phyloP scores from a whole-genome alignment of 2,113 vertebrate species.

The Smithornis capensis region DNA sequence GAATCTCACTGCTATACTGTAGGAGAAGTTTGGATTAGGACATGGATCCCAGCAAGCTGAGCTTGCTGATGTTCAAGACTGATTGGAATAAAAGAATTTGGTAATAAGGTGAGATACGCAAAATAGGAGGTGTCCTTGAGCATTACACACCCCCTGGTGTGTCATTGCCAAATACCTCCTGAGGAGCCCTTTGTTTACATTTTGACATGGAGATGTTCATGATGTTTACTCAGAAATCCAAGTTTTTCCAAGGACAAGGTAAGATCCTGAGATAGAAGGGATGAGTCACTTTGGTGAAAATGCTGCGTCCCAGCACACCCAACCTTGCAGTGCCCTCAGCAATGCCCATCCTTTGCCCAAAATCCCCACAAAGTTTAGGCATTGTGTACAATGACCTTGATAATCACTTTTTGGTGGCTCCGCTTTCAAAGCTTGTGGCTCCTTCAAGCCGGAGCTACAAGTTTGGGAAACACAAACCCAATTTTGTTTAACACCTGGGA shows the following conservation, averaged over 20 bases:
- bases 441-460: background rate
- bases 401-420: background rate
- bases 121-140: background rate
- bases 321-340: background rate
- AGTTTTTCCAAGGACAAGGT: background rate
- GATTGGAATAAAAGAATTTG: background rate
- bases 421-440: background rate
- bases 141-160: background rate
- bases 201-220: background rate
- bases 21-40: background rate
- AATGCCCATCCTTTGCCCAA: background rate
- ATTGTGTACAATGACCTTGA: accelerated
- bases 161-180: background rate
- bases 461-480: background rate
- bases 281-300: background rate
- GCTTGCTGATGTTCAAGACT: background rate
- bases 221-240: background rate
- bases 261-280: background rate
- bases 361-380: background rate
- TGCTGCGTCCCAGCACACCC: background rate
- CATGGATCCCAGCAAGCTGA: background rate
- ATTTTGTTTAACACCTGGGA: background rate
- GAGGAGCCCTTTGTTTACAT: background rate
- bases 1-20: accelerated
- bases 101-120: background rate